Percentiles rank a stretch among this genome's conserved stretches.
Evolutionary conservation across 2,797 vertebrate genomes (phyloP).

Genomic region (Pelobates cultripes): DNA sequence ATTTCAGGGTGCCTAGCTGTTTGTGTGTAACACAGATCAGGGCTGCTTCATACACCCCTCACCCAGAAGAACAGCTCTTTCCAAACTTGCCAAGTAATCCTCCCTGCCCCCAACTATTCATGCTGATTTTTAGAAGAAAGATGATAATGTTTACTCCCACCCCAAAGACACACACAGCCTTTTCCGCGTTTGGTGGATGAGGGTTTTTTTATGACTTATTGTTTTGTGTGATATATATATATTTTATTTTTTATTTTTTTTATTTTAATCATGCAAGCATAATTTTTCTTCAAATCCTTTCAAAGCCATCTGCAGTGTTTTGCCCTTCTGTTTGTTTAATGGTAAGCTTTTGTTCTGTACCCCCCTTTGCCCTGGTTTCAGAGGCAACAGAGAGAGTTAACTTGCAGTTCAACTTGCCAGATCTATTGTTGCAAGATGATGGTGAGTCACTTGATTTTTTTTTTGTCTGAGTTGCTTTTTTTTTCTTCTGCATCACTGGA

Average conservation of each 20-base stretch:
- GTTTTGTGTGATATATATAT: neutral
- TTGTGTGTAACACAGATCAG: no score
- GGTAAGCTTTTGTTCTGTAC: neutral
- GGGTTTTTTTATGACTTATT: neutral
- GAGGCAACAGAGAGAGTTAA: slow-evolving; percentile 4
- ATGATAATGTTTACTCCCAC: no score
- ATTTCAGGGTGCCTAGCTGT: neutral
- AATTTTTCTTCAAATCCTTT: no score
- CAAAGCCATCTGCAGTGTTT: no score
- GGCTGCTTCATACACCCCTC: no score
- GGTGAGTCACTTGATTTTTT: slow-evolving; percentile 60
- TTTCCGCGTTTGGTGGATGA: neutral
- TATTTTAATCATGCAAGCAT: no score
- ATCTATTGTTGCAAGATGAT: slow-evolving; percentile 68
- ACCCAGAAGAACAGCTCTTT: no score
- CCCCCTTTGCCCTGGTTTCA: neutral
- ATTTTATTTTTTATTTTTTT: neutral
- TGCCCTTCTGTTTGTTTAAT: no score
- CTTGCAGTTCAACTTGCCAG: slow-evolving; percentile 62
- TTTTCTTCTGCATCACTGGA: neutral
- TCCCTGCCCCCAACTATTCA: neutral
- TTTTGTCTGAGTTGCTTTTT: slow-evolving; percentile 10
- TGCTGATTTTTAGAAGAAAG: neutral
- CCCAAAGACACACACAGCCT: no score
- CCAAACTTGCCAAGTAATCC: neutral